Percentiles rank a stretch among this genome's conserved stretches.
Evolutionary conservation across 2,113 vertebrate genomes (phyloP).

Genomic region (Hemiscyllium ocellatum): DNA sequence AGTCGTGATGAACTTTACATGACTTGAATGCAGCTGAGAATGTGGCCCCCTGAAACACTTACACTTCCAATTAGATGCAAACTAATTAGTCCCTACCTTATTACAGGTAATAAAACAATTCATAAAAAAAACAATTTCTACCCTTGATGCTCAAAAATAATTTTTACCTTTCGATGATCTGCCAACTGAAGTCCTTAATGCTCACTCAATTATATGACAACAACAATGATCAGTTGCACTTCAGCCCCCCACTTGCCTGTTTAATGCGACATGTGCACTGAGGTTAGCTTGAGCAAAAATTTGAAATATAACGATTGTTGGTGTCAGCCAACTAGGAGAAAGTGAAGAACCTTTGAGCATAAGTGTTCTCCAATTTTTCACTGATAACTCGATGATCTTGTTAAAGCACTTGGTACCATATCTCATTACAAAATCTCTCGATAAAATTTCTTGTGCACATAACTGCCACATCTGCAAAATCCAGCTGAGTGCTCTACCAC

Average conservation of each 20-base stretch:
- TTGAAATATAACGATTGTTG: neutral
- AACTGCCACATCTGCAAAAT: neutral
- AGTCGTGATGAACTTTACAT: no score
- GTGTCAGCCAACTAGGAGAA: neutral
- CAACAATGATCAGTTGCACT: neutral
- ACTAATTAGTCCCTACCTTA: no score
- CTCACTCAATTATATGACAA: neutral
- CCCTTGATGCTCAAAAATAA: neutral
- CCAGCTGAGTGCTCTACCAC: no score
- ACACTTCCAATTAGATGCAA: no score
- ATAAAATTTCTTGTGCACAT: neutral
- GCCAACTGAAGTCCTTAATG: neutral
- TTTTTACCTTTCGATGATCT: neutral
- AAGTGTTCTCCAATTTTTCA: neutral
- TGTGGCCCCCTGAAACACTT: no score
- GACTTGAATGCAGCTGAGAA: no score
- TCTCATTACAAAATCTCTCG: neutral
- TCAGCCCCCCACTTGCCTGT: neutral
- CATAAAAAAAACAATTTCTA: neutral
- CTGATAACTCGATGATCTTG: neutral
- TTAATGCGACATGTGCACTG: neutral
- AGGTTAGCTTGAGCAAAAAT: neutral
- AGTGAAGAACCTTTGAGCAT: neutral
- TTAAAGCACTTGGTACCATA: neutral
- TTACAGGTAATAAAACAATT: no score